Conservation (phyloP, 2,113 vertebrate species). For the Manacus vitellinus region DNA sequence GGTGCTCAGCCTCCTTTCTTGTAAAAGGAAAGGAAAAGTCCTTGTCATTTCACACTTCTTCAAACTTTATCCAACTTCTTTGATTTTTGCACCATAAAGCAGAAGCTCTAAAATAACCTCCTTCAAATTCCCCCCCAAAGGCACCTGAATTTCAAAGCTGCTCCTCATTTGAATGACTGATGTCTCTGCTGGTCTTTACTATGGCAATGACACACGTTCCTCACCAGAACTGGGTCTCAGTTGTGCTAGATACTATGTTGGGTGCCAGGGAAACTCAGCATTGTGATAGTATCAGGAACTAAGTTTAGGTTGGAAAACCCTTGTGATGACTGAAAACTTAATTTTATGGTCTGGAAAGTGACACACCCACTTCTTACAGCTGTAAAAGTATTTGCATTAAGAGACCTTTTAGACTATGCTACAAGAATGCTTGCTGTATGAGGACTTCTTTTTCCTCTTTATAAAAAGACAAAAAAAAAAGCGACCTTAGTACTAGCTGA, state of each 20-base stretch:
- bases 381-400: neutral
- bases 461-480: neutral
- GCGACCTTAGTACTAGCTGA: neutral
- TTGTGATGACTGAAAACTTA: neutral
- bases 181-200: neutral
- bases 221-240: neutral
- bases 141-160: neutral
- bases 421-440: neutral
- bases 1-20: neutral
- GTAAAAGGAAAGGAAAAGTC: neutral
- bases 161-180: neutral
- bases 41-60: neutral
- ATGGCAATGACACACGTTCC: neutral
- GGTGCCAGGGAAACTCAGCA: neutral
- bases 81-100: neutral
- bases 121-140: neutral
- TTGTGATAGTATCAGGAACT: neutral
- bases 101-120: constrained; percentile 1
- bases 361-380: neutral
- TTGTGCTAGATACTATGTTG: neutral
- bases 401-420: neutral
- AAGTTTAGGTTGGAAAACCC: neutral
- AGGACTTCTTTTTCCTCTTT: neutral
- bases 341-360: neutral
- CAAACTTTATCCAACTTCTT: neutral